Percentiles rank a stretch among this genome's conserved stretches.
Evolutionary conservation across 2,888 invertebrate genomes (phyloP).

Genomic region (Chironomus riparius): DNA sequence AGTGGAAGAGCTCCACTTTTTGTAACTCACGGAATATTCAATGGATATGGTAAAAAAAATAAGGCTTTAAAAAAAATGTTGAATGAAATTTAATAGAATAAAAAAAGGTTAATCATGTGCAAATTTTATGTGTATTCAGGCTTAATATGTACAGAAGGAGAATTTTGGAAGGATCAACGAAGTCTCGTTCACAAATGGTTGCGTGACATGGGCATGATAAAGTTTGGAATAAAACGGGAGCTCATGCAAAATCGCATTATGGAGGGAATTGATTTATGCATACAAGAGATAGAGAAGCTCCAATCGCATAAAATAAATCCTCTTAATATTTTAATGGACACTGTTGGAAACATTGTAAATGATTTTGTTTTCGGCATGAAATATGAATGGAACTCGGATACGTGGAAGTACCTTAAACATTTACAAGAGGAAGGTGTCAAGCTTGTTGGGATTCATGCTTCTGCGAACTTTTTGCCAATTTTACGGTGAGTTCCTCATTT

Average conservation of each 20-base stretch:
- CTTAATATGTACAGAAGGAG: constrained; percentile 72
- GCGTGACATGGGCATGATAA: constrained; percentile 63
- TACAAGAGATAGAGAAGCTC: constrained; percentile 39
- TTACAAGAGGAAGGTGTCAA: constrained; percentile 77
- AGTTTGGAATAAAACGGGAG: constrained; percentile 51
- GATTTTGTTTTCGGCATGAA: constrained; percentile 67
- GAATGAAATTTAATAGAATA: neutral
- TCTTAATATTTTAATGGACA: constrained; percentile 45
- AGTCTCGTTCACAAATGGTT: constrained; percentile 63
- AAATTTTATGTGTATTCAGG: constrained; percentile 47
- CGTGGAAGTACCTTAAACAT: constrained; percentile 67
- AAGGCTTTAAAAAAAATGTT: neutral
- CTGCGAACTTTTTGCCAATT: constrained; percentile 76
- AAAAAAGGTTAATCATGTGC: constrained; percentile 2
- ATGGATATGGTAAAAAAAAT: constrained; percentile 66
- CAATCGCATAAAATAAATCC: constrained; percentile 38
- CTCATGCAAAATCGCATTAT: constrained; percentile 58
- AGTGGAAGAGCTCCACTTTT: constrained; percentile 72
- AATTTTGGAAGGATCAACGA: constrained; percentile 73
- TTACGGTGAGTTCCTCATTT: constrained; percentile 47
- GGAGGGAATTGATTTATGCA: constrained; percentile 54
- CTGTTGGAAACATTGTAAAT: constrained; percentile 68
- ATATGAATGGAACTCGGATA: constrained; percentile 57
- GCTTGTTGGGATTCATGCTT: constrained; percentile 71
- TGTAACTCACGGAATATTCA: constrained; percentile 78